Evolutionary conservation across 1,140 invertebrate genomes (phyloP), one percentile per base, ranked within the genome.

Genomic region (Drosophila funebris): DNA sequence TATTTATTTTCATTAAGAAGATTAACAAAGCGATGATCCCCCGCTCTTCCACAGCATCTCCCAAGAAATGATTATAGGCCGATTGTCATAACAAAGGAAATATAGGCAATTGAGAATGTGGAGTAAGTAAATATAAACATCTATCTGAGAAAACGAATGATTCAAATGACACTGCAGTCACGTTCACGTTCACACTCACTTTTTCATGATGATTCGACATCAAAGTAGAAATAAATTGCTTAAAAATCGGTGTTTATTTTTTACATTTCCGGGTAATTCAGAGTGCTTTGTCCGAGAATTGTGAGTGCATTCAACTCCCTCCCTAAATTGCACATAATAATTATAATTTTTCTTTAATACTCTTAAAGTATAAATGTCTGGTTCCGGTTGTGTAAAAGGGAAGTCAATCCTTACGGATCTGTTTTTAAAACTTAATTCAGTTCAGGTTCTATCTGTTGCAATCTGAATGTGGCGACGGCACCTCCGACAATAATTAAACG

Each of bases 281-380:
- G 27, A 22, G 36, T 29, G 48, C 57, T 62, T 67, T 67, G 44
- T 52, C 16, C 37, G 54, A 14, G 33, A 48, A 31, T 18, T 48
- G 18, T 2, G 39, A 67, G 81, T 85, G 64, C 76, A 70, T 73
- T 76, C 61, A 85, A 84, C 81, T 76, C 31, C 33, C 81, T 76
- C 31, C 33, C 36, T 20, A 52, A 57, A 63, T 39, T 62, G 22
- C 39, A 63, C 36, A 56, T 53, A 52, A 62, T 29, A 63, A 72
- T 56, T 36, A 44, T 20, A 54, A 63, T 60, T 48, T 57, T 54
- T 37, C 24, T 43, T 37, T 61, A 31, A 64, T 69, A 73, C 76
- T 58, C 56, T 29, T 3, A 37, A 61, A 74, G 54, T 63, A 41
- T 50, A 36, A 50, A 24, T 41, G 24, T 16, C 44, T 5, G 8